Base-by-base conservation (phyloP, 1,140 invertebrate species). In the Goniozus legneri region DNA sequence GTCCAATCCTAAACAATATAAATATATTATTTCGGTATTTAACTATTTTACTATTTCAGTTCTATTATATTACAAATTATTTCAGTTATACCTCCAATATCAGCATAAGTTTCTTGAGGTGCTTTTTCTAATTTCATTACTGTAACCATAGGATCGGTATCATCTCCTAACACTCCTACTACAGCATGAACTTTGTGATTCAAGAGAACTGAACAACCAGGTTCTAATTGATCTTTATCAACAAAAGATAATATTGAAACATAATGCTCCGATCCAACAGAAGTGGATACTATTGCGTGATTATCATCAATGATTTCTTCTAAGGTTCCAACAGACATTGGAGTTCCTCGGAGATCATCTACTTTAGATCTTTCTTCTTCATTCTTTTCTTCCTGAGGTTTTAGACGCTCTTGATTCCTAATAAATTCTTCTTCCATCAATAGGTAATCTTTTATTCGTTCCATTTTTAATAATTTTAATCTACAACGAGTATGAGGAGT, bases 281-380 rank as follows among this genome's bases (percentile, higher is more conserved):
- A 98, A 6, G 97, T 99, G 0, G 96, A 98, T 2, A 99, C 97
- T 71, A 99, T 99, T 8, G 97, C 97, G 79, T 99, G 97, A 77
- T 98, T 99, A 73, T 99, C 97, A 80, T 99, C 97, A 58, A 99
- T 99, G 33, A 99, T 99, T 78, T 99, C 97, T 75, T 99, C 97
- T 43, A 99, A 77, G 53, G 91, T 97, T n/a, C 97, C 97, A 21
- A 99, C 97, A 20, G 95, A 97, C 97, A 99, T 99, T 2, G 97
- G 97, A 21, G 96, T 98, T 42, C 97, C 96, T 74, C 97, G 80
- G 18, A 99, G 79, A 73, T 99, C 97, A 82, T 99, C 97, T 4
- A 99, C 97, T 76, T 98, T 97, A 3, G 88, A 91, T 48, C 89
- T 82, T 74, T 99, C 96, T 74, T 98, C 96, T 79, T 98, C 96